These are phyloP conservation scores for Mormyrus proboscirostris DNA, from an alignment of 2,797 vertebrate genomes.

Conservation along the genomic window DNA sequence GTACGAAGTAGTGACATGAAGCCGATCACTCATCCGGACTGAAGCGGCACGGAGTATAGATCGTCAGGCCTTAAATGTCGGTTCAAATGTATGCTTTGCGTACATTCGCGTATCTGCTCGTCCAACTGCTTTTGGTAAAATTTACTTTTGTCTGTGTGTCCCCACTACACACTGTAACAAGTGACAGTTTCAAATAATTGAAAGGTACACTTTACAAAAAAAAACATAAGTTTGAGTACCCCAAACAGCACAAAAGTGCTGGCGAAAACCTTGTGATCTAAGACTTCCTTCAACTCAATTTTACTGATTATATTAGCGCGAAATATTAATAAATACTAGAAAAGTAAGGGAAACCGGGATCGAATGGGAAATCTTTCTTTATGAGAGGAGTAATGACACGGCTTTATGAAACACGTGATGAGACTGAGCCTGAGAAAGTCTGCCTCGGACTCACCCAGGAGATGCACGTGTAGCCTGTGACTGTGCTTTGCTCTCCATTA, in stretches of 20 bases:
- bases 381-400: not conserved
- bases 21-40: not conserved
- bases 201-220: not conserved
- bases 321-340: not conserved
- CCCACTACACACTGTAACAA: not conserved
- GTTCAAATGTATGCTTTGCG: not conserved
- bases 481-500: slow-evolving; percentile 49
- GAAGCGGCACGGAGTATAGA: not conserved
- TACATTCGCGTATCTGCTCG: not conserved
- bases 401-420: slow-evolving; percentile 10
- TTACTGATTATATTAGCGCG: not conserved
- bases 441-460: not conserved
- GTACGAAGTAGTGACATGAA: slow-evolving; percentile 2
- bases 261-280: not conserved
- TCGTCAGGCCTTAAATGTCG: not conserved
- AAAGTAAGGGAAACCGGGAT: not conserved
- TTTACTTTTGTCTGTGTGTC: not conserved
- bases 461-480: slow-evolving; percentile 48
- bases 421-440: not conserved
- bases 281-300: not conserved
- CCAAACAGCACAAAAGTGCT: not conserved
- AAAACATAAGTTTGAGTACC: not conserved
- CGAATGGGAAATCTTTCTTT: not conserved
- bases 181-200: not conserved
- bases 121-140: not conserved